Base-by-base conservation (phyloP, 2,113 vertebrate genomes). In the Pomatorhinus ruficollis region DNA sequence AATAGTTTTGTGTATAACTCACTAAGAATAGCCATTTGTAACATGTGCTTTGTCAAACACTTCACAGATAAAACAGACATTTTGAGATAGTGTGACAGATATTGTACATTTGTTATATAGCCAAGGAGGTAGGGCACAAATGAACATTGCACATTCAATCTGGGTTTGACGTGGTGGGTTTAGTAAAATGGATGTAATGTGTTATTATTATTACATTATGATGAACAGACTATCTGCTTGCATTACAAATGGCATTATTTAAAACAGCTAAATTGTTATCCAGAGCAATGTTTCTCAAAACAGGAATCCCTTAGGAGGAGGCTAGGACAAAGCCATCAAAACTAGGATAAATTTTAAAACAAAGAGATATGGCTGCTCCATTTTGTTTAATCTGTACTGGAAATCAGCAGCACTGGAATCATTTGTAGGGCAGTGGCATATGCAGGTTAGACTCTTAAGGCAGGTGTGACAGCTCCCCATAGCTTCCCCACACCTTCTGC, bases 61-160 rank as follows among this genome's bases (percentile, higher is more conserved):
- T 81, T 81, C 57, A 18, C 64, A 91, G 94, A 93, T 95, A 91
- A 95, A 94, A 31, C 21, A 70, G 95, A 53, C 59, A 21, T 95
- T 96, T 54, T 75, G 64, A 89, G 93, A 89, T 84, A 94, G 65
- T 72, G 72, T 88, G 92, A 91, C 65, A 93, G 40, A 91, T 84
- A 85, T 15, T 81, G 35, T 75, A 65, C 90, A 79, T 94, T 91
- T 90, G 45, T 78, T 87, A 75, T 31, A 23, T 11, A 53, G 21
- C n/a, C 77, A 76, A 2, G 77, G 64, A 92, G 59, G 56, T 5
- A 80, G 63, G 63, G 91, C 68, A 83, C 22, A 85, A 91, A 92
- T 78, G 31, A 83, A 59, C 20, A 10, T 22, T 94, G 50, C 37
- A 50, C 31, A 20, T 82, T 87, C 44, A 76, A 69, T 85, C 59